Base-by-base conservation (phyloP, 2,888 invertebrate genomes). In the Odontomyia ornata region DNA sequence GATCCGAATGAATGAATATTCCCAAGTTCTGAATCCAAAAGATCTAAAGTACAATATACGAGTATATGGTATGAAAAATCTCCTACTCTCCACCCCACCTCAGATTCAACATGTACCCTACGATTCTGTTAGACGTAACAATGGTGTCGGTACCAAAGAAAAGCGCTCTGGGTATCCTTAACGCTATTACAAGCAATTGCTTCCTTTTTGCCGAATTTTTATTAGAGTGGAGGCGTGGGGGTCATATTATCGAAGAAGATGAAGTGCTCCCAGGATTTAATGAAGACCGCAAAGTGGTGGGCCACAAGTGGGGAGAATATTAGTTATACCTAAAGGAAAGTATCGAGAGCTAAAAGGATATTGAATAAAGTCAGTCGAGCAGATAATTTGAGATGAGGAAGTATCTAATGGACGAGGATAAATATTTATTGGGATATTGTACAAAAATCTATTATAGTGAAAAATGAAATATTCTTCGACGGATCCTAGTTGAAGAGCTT, bases 121-220 rank as follows among this genome's bases (percentile, higher is more conserved):
- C 18, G 36, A 36, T 36, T 25, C 36, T 36, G 28, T 65, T 65
- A 11, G 36, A 2, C 71, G 57, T 25, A 23, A 73, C 73, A 73
- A 73, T 73, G 21, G 73, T 23, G 46, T 23, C 52, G 13, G 65
- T 47, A 47, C 36, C 30, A 73, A 73, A 27, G 73, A 36, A 21
- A 21, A 52, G 15, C 57, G 60, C 60, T 60, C 5, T n/a, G 73
- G 73, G 36, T 73, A 60, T 73, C 73, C 60, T 73, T 73, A 60
- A 73, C 57, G 73, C 73, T 73, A 73, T 73, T 73, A 73, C 73
- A 57, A 73, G 73, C 73, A 73, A 73, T 73, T 25, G 57, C 60
- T 57, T 72, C 36, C 60, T n/a, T 73, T 73, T 36, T 72, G 27
- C 69, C 46, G 46, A 46, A 46, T 69, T 69, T 69, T 69, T 69